These are phyloP conservation scores for Nothobranchius furzeri DNA, from an alignment of 2,113 vertebrate genomes.

Conservation along the genomic window DNA sequence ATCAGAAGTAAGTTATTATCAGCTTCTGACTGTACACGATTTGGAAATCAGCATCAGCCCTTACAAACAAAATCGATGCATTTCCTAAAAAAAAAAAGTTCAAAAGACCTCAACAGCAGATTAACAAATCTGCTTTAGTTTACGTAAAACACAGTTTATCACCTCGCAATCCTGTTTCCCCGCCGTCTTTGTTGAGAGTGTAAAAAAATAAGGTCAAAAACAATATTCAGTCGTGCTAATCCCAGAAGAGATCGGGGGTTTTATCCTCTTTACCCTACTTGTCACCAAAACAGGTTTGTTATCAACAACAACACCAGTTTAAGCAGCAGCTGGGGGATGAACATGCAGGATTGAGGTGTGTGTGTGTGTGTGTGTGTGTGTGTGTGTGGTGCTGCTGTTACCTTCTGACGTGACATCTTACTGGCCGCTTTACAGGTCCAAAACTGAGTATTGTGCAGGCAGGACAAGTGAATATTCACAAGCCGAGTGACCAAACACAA, in stretches of 20 bases:
- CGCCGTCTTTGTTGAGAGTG: conserved; percentile 15
- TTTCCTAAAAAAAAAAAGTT: no score
- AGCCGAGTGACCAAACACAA: conserved; percentile 65
- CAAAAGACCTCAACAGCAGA: no score
- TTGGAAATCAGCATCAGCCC: no score
- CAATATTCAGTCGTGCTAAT: conserved; percentile 62
- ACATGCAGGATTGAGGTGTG: no score
- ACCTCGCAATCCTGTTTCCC: neutral
- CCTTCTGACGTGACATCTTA: conserved; percentile 64
- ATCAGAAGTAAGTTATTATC: no score
- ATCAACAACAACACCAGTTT: conserved; percentile 36
- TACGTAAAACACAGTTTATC: neutral
- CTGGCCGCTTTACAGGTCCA: conserved; percentile 34
- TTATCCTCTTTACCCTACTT: conserved; percentile 53
- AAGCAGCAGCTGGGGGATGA: no score
- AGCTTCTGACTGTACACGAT: no score
- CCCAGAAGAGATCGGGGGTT: conserved; percentile 52
- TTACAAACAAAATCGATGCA: no score
- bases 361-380: no score
- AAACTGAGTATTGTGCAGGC: conserved; percentile 53
- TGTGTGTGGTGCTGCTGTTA: conserved; percentile 34
- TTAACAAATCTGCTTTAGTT: no score
- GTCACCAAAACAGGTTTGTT: conserved; percentile 51
- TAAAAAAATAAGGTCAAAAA: conserved; percentile 66
- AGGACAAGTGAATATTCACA: conserved; percentile 60